Base-by-base conservation (phyloP, 2,888 invertebrate species). In the Macrophya alboannulata region DNA sequence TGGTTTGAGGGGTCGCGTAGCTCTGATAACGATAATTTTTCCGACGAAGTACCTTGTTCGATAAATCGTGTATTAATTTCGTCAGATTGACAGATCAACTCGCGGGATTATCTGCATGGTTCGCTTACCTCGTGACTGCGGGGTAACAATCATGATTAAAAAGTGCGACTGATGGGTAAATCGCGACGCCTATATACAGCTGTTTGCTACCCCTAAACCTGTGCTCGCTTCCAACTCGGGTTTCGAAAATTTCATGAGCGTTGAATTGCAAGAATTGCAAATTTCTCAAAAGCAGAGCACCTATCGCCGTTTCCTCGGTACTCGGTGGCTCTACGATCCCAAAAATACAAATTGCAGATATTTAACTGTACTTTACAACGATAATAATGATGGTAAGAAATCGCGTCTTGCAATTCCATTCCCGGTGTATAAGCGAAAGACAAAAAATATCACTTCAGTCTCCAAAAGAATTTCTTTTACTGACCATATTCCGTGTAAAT, bases 131-230 rank as follows among this genome's bases (percentile, higher is more conserved):
- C 71, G 96, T 96, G 0, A 97, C 96, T 10, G 96, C 96, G 0
- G 97, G 97, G 93, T 96, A 96, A 92, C 98, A 98, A 89, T 97
- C 97, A 90, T 98, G 98, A 93, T 98, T 98, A 92, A 97, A 97
- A 72, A 97, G 95, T 0, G 97, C 96, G 0, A 96, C 97, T 0
- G 96, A 96, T 0, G 97, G 96, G 91, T 97, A 98, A 51, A 98
- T 94, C 0, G 96, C 97, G 1, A 97, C 96, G 0, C 96, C 97
- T 21, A 96, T 94, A 90, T 96, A 95, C 1, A 95, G 90, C 0
- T 95, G 93, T 89, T 95, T 95, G 37, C 95, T 94, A 0, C 95
- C 95, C 43, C 93, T 94, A 89, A 94, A 94, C 87, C 92, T 90
- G 89, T 95, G 95, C 85, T 95, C 95, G 1, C 93, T 91, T 0